Base-by-base conservation (phyloP, 23 tunicate genomes). In the Corella eumyota region DNA sequence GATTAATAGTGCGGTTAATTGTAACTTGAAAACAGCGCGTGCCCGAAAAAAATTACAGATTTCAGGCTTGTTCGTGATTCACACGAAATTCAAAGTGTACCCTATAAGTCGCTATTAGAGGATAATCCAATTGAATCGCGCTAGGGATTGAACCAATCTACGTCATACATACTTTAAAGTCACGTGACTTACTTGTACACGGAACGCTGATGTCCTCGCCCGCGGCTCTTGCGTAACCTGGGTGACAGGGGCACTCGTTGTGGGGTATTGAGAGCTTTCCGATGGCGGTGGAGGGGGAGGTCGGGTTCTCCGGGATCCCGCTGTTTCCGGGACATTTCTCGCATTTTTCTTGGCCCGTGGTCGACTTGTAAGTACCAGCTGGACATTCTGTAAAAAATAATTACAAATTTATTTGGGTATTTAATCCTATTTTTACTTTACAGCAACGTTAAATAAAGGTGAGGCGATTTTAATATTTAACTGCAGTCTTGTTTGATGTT, bases 311-410 rank as follows among this genome's bases (percentile, higher is more conserved):
- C 21, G 62, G 23, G 19, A 63, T 45, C 1, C 82, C 90, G 36
- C 90, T 78, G 81, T 90, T 90, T n/a, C 56, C 50, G 21, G 97
- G 97, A 45, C 97, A 90, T 27, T 55, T 45, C 25, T 61, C 29
- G 46, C 97, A 90, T 27, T 58, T 46, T 27, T 62, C 34, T 27
- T 46, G 37, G 4, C 87, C 74, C 2, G 62, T n/a, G 24, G 24
- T 62, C 11, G 64, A 47, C 27, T 74, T 79, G 67, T 73, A 90
- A 5, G 72, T 61, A 2, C 90, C 97, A 22, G 34, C 58, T 27
- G 53, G 65, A 36, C 97, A 90, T 53, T 76, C 97, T 90, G 67
- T 24, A 73, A 61, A 51, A 30, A 51, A 73, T 69, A 60, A n/a
- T n/a, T n/a, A n/a, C n/a, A n/a, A n/a, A n/a, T n/a, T n/a, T n/a